phyloP scores from a whole-genome alignment of 1,140 invertebrate genomes.

The Heliconius eleuchia region DNA sequence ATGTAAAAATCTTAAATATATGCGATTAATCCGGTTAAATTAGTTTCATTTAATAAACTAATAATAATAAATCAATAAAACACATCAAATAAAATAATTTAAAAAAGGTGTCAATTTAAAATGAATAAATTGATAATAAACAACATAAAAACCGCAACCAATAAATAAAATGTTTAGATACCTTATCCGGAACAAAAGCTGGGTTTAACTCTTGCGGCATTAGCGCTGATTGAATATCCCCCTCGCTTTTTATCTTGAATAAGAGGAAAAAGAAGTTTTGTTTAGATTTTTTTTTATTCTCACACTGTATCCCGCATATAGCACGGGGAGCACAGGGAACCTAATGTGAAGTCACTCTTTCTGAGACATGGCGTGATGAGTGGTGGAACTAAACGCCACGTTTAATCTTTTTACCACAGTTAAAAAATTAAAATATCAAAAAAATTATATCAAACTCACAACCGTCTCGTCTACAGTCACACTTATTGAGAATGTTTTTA shows the following conservation, averaged over 20 bases:
- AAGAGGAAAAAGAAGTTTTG: slow-evolving; percentile 13
- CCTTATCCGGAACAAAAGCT: slow-evolving; percentile 57
- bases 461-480: no score
- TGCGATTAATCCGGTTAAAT: no score
- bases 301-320: neutral
- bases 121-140: slow-evolving; percentile 12
- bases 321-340: neutral
- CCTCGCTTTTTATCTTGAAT: slow-evolving; percentile 55
- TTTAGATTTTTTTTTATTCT: neutral
- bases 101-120: neutral
- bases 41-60: no score
- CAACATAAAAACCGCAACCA: slow-evolving; percentile 8
- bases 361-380: no score
- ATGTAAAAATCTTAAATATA: no score
- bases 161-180: slow-evolving; percentile 34
- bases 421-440: no score
- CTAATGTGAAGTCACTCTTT: neutral
- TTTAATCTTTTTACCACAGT: no score
- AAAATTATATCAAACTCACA: no score
- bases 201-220: slow-evolving; percentile 70
- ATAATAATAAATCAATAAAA: neutral
- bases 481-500: no score
- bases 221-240: slow-evolving; percentile 57
- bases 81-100: neutral
- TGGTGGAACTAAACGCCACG: no score